phyloP scores from a whole-genome alignment of 2,888 invertebrate species.

The Herminia tarsipennalis region DNA sequence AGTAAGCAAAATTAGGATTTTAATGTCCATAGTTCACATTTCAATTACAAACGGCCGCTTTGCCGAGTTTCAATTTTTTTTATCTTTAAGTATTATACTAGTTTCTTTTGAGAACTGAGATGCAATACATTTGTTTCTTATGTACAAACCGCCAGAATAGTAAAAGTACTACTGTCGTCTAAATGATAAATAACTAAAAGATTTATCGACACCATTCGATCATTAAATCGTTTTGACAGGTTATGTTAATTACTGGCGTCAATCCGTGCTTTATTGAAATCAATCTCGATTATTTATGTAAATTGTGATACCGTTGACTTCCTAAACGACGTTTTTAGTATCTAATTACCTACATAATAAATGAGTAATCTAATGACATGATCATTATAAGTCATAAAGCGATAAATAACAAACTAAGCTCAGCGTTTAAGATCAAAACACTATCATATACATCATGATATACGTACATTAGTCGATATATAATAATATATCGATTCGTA shows the following conservation, averaged over 20 bases:
- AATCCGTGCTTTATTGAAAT: constrained; percentile 1
- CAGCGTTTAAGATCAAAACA: constrained; percentile 29
- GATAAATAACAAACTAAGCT: constrained; percentile 32
- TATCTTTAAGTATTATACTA: too few relatives aligned
- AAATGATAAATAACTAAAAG: not conserved
- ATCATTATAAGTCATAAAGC: constrained; percentile 40
- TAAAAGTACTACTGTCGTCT: too few relatives aligned
- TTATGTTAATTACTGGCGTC: not conserved
- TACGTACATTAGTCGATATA: constrained; percentile 18
- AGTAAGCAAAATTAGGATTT: too few relatives aligned
- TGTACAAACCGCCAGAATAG: too few relatives aligned
- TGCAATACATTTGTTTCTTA: too few relatives aligned
- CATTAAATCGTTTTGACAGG: too few relatives aligned
- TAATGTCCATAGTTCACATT: too few relatives aligned
- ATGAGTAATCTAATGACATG: constrained; percentile 28
- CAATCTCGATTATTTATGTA: not conserved
- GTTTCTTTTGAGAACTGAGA: too few relatives aligned
- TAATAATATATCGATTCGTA: constrained; percentile 40
- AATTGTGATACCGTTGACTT: not conserved
- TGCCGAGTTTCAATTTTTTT: too few relatives aligned
- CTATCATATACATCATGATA: constrained; percentile 7
- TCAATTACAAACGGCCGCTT: too few relatives aligned
- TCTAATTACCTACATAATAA: constrained; percentile 7
- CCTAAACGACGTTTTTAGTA: constrained; percentile 4
- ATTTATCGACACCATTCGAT: too few relatives aligned